Conservation (phyloP, 2,797 vertebrate species). For the Enteromius viviparus region DNA sequence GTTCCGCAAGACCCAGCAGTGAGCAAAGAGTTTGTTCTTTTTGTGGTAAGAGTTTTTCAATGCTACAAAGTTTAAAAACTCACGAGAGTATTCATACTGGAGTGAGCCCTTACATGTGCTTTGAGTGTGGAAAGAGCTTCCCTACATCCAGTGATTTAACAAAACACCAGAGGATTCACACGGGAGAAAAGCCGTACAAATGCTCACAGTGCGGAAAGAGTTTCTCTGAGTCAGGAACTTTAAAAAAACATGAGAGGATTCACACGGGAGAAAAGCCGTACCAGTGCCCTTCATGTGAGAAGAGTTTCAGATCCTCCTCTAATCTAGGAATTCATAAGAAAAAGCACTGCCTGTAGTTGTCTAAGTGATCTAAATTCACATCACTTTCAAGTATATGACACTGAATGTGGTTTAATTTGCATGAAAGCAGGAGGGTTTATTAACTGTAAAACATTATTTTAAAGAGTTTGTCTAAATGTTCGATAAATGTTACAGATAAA, state of each 20-base stretch:
- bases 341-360: background rate
- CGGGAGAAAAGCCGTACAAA: background rate
- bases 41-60: no score
- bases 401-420: no score
- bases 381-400: background rate
- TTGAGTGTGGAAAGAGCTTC: background rate
- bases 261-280: background rate
- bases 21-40: no score
- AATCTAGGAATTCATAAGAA: background rate
- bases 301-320: background rate
- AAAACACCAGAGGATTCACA: background rate
- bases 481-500: no score
- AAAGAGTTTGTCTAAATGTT: no score
- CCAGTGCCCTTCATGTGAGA: background rate
- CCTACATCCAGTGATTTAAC: background rate
- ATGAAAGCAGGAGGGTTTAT: no score
- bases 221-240: background rate
- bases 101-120: background rate
- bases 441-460: no score
- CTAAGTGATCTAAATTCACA: background rate
- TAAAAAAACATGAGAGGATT: background rate
- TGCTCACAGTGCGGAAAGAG: background rate
- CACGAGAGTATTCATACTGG: background rate
- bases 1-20: no score
- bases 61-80: no score